A percentile compares a stretch with the other conserved stretches of the same genome.
phyloP scores from a whole-genome alignment of 2,797 vertebrate genomes.

The Spea hammondii region DNA sequence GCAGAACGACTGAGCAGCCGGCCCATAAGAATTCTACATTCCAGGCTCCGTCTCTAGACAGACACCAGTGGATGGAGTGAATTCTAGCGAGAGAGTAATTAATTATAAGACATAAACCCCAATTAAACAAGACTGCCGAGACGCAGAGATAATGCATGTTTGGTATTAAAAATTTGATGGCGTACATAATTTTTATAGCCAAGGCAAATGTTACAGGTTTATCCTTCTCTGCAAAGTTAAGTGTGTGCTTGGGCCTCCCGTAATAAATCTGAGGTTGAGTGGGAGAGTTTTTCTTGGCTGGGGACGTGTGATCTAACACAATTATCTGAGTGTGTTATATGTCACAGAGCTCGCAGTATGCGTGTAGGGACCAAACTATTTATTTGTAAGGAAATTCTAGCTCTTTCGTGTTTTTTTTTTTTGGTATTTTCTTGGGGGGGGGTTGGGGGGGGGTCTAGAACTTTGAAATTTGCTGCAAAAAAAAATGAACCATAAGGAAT shows the following conservation, averaged over 20 bases:
- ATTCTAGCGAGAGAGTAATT: slow-evolving; percentile 45
- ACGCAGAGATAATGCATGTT: slow-evolving; percentile 53
- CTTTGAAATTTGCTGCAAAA: too few relatives aligned
- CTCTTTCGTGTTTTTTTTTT: background rate
- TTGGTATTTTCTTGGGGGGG: too few relatives aligned
- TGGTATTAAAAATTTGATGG: slow-evolving; percentile 55
- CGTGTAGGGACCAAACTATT: slow-evolving; percentile 16
- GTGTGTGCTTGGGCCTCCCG: slow-evolving; percentile 42
- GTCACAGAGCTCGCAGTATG: slow-evolving; percentile 25
- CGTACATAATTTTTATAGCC: slow-evolving; percentile 53
- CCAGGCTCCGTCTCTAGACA: slow-evolving; percentile 41
- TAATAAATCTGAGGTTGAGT: slow-evolving; percentile 50
- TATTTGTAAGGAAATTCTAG: slow-evolving; percentile 30
- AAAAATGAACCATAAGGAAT: too few relatives aligned
- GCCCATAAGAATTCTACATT: slow-evolving; percentile 21
- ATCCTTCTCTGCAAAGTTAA: slow-evolving; percentile 49
- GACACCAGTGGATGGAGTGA: slow-evolving; percentile 43
- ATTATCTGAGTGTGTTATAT: slow-evolving; percentile 47
- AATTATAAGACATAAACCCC: slow-evolving; percentile 54
- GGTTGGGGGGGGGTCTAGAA: too few relatives aligned
- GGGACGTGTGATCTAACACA: slow-evolving; percentile 41
- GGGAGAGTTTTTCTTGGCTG: slow-evolving; percentile 43
- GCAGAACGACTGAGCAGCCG: background rate
- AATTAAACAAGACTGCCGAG: slow-evolving; percentile 52
- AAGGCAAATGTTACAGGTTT: slow-evolving; percentile 53